Base-by-base conservation (phyloP, 2,888 invertebrate genomes). In the Trichogramma dendrolimi region DNA sequence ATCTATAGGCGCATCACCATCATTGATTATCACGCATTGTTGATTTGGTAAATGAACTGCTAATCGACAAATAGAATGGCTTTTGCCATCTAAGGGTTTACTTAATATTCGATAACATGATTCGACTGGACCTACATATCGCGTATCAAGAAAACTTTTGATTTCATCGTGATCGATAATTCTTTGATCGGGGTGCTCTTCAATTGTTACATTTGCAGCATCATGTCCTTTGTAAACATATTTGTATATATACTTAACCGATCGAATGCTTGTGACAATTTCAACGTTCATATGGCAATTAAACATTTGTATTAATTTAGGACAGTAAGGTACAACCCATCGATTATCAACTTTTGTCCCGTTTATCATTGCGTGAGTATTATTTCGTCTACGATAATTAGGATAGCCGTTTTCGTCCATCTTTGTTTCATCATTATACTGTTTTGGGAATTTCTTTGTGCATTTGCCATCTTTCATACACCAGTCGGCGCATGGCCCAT, bases 401-500 rank as follows among this genome's bases (percentile, higher is more conserved):
- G 70, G 70, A 65, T 71, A 72, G 6, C 71, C 70, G 53, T 71
- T 68, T 61, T 63, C 67, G 63, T 65, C 64, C 50, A 66, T 63
- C 40, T 58, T 66, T 54, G 69, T 72, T 54, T 68, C 62, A 44
- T 67, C 62, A 10, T 52, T 55, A 53, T 71, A 72, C 50, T 55
- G 5, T 67, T 73, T 73, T 11, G 71, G 69, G 57, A 61, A 71
- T 51, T 63, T 46, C 61, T 72, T 71, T 10, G 63, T 54, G 43
- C 69, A 70, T 63, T 67, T 67, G 14, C 66, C 66, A 51, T 70
- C 61, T 55, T 69, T 54, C 47, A 11, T 50, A n/a, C 55, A 50
- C 68, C 69, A 69, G 57, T 60, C 59, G 6, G 73, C 73, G 66
- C 75, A 77, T 61, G 75, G 73, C 56, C 75, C 73, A 69, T 79